These are phyloP conservation scores for Nemoura dubitans DNA, from an alignment of 2,888 invertebrate species.

Conservation along the genomic window DNA sequence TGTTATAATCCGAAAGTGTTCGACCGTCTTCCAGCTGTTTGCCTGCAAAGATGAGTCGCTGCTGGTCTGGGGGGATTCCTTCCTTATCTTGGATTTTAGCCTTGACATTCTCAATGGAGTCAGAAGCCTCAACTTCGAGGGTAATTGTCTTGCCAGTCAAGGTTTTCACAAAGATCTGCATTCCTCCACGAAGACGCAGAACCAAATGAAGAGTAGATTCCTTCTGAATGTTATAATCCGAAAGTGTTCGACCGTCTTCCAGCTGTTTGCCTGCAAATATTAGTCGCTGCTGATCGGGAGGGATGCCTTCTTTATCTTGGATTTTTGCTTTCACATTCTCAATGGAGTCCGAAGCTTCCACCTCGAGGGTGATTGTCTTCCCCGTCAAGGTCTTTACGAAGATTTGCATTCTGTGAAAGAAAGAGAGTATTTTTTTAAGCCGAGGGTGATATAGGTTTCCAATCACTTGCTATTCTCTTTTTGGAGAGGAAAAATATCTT, in stretches of 20 bases:
- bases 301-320: conserved; percentile 61
- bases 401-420: conserved; percentile 65
- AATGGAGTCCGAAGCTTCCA: conserved; percentile 65
- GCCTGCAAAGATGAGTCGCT: conserved; percentile 68
- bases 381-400: conserved; percentile 68
- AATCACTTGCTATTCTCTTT: no score
- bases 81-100: conserved; percentile 69
- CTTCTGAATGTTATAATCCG: conserved; percentile 68
- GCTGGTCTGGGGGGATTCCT: conserved; percentile 70
- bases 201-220: conserved; percentile 67
- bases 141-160: conserved; percentile 68
- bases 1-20: conserved; percentile 70
- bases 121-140: conserved; percentile 66
- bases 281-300: conserved; percentile 62
- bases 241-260: conserved; percentile 67
- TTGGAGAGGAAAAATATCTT: no score
- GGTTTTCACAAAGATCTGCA: conserved; percentile 70
- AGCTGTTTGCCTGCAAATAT: conserved; percentile 69
- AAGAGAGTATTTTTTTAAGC: no score
- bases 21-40: conserved; percentile 71
- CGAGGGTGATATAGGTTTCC: no score
- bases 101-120: conserved; percentile 70
- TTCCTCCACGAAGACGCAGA: conserved; percentile 68
- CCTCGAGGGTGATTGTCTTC: conserved; percentile 67
- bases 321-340: conserved; percentile 64